These are phyloP conservation scores for Leptinotarsa haldemani DNA, from an alignment of 2,888 invertebrate species.

Conservation along the genomic window DNA sequence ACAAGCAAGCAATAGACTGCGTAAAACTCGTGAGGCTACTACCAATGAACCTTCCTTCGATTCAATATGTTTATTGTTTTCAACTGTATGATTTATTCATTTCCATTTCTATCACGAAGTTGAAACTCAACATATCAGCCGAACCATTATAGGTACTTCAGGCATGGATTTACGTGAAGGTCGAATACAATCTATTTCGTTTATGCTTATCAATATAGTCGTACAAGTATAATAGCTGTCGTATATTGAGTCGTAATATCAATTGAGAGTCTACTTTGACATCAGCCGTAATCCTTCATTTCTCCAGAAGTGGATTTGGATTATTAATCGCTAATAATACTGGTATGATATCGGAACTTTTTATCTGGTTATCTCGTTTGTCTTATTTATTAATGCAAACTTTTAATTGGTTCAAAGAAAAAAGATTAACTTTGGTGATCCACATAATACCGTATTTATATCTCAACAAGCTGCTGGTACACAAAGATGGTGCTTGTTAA, in stretches of 20 bases:
- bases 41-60: not conserved
- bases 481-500: no score
- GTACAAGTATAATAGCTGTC: not conserved
- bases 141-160: not conserved
- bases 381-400: no score
- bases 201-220: not conserved
- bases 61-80: not conserved
- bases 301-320: no score
- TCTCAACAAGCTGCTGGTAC: no score
- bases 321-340: no score
- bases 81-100: not conserved
- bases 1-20: not conserved
- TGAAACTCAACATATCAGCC: not conserved
- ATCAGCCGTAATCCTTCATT: not conserved
- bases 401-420: no score
- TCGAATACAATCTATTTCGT: conserved; percentile 6
- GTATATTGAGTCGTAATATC: not conserved
- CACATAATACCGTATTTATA: no score
- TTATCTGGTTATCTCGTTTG: no score
- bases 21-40: not conserved
- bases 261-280: not conserved
- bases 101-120: not conserved
- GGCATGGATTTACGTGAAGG: conserved; percentile 8
- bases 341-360: no score
- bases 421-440: no score